phyloP scores from a whole-genome alignment of 2,888 invertebrate genomes.

The Nephrocerus scutellatus region DNA sequence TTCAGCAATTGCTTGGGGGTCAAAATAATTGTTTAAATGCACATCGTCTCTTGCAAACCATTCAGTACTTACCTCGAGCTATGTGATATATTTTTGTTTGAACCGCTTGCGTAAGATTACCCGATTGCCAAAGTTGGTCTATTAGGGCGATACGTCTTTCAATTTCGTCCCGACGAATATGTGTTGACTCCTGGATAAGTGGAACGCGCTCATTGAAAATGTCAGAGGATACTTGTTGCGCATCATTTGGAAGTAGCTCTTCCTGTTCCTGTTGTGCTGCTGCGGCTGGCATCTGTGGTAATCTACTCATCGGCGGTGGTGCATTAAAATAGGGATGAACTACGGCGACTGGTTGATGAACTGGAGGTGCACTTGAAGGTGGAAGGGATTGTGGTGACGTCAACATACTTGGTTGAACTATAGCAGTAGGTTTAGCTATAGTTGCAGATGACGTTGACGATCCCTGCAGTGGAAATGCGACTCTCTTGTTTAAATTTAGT shows the following conservation, averaged over 20 bases:
- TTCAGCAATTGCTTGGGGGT: constrained; percentile 23
- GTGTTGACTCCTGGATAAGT: constrained; percentile 27
- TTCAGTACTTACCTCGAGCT: constrained; percentile 24
- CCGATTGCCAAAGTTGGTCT: constrained; percentile 33
- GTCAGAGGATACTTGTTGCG: constrained; percentile 10
- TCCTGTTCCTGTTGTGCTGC: constrained; percentile 1
- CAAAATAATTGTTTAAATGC: too few species aligned
- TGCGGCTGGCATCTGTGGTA: constrained; percentile 13
- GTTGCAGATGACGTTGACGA: constrained; percentile 18
- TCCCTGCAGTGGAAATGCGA: constrained; percentile 40
- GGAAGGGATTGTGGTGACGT: constrained; percentile 4
- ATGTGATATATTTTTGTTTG: constrained; percentile 31
- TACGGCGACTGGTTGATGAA: background rate
- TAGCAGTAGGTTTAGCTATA: constrained; percentile 33
- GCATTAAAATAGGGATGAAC: constrained; percentile 20
- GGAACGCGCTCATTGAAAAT: too few species aligned
- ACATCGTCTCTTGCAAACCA: too few species aligned
- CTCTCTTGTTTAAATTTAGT: constrained; percentile 41
- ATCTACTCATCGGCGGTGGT: constrained; percentile 10
- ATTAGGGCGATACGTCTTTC: constrained; percentile 31
- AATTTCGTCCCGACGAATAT: constrained; percentile 31
- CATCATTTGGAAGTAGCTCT: constrained; percentile 17
- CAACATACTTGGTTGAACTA: constrained; percentile 27
- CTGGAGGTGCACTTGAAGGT: constrained; percentile 2
- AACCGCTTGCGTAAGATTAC: constrained; percentile 26